Conservation (phyloP, 2,797 vertebrate species). For the Acestrorhynchus altus region DNA sequence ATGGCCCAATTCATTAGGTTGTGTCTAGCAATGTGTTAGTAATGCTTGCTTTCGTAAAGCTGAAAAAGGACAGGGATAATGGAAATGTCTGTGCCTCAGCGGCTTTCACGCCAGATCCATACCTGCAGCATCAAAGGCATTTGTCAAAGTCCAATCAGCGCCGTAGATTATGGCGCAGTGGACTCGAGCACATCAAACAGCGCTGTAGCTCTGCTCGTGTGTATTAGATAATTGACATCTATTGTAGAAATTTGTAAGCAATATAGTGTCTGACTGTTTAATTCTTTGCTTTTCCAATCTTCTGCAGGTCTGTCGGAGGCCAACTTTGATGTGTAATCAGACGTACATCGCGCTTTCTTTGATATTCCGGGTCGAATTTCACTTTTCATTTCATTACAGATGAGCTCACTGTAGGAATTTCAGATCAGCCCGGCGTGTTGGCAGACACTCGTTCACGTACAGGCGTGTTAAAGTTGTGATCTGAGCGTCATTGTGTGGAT, state of each 20-base stretch:
- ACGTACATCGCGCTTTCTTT: not conserved
- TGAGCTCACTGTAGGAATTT: not conserved
- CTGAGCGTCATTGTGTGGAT: not conserved
- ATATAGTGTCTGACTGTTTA: too few species aligned
- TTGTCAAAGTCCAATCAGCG: constrained; percentile 18
- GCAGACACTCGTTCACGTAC: not conserved
- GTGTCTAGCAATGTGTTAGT: not conserved
- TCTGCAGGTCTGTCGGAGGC: not conserved
- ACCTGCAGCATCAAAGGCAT: not conserved
- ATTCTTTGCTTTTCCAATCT: not conserved
- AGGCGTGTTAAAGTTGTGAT: not conserved
- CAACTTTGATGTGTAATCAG: not conserved
- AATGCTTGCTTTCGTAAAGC: not conserved
- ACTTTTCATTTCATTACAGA: not conserved
- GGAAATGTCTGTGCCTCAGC: not conserved
- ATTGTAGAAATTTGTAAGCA: too few species aligned
- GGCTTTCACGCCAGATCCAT: not conserved
- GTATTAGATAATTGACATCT: not conserved
- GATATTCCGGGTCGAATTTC: not conserved
- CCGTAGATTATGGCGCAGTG: not conserved
- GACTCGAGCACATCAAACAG: not conserved
- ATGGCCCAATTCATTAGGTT: not conserved
- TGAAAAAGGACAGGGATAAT: constrained; percentile 1
- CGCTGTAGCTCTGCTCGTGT: too few species aligned
- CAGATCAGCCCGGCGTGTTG: not conserved